phyloP scores from a whole-genome alignment of 2,113 vertebrate species.

The Elephas maximus region DNA sequence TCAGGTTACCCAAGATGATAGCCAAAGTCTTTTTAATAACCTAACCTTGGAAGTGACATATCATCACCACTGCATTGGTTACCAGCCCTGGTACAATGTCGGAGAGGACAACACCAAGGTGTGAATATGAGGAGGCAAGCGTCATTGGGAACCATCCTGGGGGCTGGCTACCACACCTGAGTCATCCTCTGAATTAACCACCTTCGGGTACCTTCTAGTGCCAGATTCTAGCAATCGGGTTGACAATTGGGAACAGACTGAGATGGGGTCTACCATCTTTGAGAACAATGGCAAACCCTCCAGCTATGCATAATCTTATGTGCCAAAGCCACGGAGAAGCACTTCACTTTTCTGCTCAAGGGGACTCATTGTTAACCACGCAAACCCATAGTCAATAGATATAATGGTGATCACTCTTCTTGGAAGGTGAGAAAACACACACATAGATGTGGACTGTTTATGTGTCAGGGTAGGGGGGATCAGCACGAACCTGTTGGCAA shows the following conservation, averaged over 20 bases:
- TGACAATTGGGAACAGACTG: not conserved
- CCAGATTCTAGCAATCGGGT: not conserved
- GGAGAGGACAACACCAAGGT: not conserved
- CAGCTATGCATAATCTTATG: not conserved
- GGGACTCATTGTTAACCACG: accelerated
- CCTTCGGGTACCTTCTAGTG: not conserved
- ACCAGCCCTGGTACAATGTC: accelerated
- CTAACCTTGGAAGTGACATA: too few relatives aligned
- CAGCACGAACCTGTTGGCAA: too few relatives aligned
- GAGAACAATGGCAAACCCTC: not conserved
- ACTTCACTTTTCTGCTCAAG: accelerated
- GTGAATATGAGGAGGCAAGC: not conserved
- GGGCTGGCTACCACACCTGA: too few relatives aligned
- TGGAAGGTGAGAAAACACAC: not conserved
- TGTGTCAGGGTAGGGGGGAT: not conserved
- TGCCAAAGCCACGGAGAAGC: too few relatives aligned
- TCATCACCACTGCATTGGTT: not conserved
- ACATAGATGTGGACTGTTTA: accelerated
- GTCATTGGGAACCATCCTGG: accelerated
- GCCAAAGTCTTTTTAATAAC: too few relatives aligned
- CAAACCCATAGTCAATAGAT: too few relatives aligned
- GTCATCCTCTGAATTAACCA: not conserved
- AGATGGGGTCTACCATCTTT: accelerated
- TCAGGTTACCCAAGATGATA: not conserved
- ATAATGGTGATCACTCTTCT: not conserved